Evolutionary conservation across 2,113 vertebrate species (phyloP), one percentile per base, ranked within the genome.

Genomic region (Gadus macrocephalus): DNA sequence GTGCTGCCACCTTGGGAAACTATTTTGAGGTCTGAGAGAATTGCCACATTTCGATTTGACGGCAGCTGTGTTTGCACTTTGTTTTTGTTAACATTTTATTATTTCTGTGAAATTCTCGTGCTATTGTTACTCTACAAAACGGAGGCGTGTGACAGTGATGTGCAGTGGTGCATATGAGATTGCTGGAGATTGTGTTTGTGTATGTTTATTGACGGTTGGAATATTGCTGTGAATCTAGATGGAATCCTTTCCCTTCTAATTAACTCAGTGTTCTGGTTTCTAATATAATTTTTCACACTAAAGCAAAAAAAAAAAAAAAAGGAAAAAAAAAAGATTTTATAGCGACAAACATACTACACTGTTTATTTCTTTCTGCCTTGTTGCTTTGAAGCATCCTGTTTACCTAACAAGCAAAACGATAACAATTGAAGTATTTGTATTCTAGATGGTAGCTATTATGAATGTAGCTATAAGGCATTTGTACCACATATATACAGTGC

Each of bases 51-150:
- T 88, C 53, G 49, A 81, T 71, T 58, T n/a, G 7, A 86, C 77
- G 88, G 88, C 90, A 90, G 87, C 87, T 89, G 84, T 90, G 86
- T 89, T 91, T 91, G 91, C 91, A 92, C 91, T 92, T 92, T 91
- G 86, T 86, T 89, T 86, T 86, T 86, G 81, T 88, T 88, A 81
- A 84, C 81, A 85, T 89, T 87, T 89, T 90, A 92, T 91, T 83
- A 90, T 91, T 91, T 91, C 90, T 91, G 89, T 92, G 91, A 92
- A 92, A 92, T 92, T 83, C 87, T 86, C 85, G 85, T 86, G 87
- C 25, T 85, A 82, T 89, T 86, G 82, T 83, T 81, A 85, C 87
- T 85, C 79, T 83, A 72, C 84, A 81, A 81, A 86, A 86, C 75
- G 81, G 85, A 86, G 79, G 80, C 72, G 88, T 80, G 84, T 83